Evolutionary conservation across 2,113 vertebrate genomes (phyloP).

Genomic region (Heptranchias perlo): DNA sequence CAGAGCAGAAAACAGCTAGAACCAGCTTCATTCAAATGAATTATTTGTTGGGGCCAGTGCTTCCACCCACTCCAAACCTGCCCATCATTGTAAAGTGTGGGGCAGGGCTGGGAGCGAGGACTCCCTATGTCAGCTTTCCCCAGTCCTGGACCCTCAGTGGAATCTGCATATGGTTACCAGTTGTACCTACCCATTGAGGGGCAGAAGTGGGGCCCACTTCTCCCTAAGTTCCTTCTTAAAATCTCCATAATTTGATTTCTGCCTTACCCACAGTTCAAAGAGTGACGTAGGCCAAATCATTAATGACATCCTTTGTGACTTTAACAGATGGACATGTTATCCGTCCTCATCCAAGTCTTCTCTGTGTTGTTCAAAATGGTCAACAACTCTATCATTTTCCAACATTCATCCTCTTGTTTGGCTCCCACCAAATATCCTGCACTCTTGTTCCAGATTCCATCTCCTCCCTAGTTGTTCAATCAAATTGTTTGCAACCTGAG

Average conservation of each 20-base stretch:
- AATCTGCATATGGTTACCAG: no score
- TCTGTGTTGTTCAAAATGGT: background rate
- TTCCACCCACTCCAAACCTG: no score
- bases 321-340: background rate
- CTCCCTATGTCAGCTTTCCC: no score
- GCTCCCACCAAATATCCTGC: background rate
- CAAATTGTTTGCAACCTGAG: no score
- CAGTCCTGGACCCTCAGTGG: no score
- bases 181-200: no score
- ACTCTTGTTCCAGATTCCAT: background rate
- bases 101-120: no score
- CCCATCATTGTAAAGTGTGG: no score
- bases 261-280: background rate
- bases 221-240: background rate
- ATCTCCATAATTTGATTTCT: background rate
- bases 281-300: background rate
- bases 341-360: background rate
- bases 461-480: background rate
- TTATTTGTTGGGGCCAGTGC: no score
- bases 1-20: no score
- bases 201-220: no score
- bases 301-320: background rate
- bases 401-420: background rate
- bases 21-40: no score
- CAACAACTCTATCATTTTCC: background rate